phyloP scores from a whole-genome alignment of 2,888 invertebrate species.

The Leucania comma region DNA sequence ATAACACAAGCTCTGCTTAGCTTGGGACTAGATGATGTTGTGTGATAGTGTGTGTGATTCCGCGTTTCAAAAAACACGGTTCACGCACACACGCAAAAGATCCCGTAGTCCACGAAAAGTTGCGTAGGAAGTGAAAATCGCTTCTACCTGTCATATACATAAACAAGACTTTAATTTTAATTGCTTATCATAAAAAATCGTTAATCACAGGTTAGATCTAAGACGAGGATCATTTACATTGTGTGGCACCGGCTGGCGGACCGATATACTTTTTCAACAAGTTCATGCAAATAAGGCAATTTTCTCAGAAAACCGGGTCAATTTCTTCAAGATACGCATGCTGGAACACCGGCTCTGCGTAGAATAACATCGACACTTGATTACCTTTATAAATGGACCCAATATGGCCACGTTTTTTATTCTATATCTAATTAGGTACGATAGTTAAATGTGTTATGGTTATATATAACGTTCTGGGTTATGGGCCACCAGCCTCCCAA shows the following conservation, averaged over 20 bases:
- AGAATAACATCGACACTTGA: constrained; percentile 64
- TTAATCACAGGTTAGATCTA: constrained; percentile 36
- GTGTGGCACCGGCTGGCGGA: constrained; percentile 26
- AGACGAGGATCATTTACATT: constrained; percentile 49
- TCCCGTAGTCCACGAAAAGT: not conserved
- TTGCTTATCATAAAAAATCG: constrained; percentile 35
- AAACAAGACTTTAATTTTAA: constrained; percentile 38
- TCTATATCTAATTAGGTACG: constrained; percentile 6
- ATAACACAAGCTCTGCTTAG: too few relatives aligned
- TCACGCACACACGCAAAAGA: too few relatives aligned
- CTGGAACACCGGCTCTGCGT: constrained; percentile 63
- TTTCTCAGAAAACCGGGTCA: constrained; percentile 81
- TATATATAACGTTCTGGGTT: not conserved
- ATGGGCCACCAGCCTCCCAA: too few relatives aligned
- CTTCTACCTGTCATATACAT: constrained; percentile 11
- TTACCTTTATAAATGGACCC: constrained; percentile 67
- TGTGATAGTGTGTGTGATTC: too few relatives aligned
- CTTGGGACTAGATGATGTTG: too few relatives aligned
- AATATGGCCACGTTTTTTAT: constrained; percentile 41
- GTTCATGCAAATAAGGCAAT: constrained; percentile 81
- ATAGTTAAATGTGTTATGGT: not conserved
- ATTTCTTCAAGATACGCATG: constrained; percentile 79
- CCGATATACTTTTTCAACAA: constrained; percentile 69
- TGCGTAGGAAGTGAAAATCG: constrained; percentile 5
- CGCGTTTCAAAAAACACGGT: too few relatives aligned